A percentile compares a stretch with the other conserved stretches of the same genome.
phyloP scores from a whole-genome alignment of 2,888 invertebrate genomes.

The Leptopterna dolabrata region DNA sequence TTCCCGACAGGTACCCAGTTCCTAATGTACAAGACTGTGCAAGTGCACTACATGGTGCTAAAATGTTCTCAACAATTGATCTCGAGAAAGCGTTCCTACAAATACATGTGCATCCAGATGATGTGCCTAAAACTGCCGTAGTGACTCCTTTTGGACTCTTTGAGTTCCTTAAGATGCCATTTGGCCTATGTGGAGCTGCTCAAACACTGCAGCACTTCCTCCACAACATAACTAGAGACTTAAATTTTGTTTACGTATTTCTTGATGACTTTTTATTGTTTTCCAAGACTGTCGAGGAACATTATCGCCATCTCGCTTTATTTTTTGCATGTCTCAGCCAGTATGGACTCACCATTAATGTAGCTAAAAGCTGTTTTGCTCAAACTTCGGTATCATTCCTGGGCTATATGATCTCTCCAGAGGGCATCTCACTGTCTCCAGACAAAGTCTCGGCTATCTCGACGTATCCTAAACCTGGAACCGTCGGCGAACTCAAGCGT shows the following conservation, averaged over 20 bases:
- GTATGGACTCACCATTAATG: conserved; percentile 36
- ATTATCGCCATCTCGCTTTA: conserved; percentile 26
- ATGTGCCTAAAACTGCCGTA: conserved; percentile 37
- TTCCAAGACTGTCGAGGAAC: conserved; percentile 42
- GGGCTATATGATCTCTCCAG: not conserved
- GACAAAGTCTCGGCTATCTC: conserved; percentile 59
- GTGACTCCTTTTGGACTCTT: conserved; percentile 64
- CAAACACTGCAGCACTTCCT: conserved; percentile 63
- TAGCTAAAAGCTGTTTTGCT: conserved; percentile 38
- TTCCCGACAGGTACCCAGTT: conserved; percentile 64
- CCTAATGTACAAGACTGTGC: conserved; percentile 49
- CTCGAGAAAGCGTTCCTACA: not conserved
- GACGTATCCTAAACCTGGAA: conserved; percentile 61
- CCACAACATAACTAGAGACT: conserved; percentile 57
- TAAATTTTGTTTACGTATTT: conserved; percentile 60
- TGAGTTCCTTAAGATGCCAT: conserved; percentile 59
- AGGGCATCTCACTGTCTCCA: conserved; percentile 42
- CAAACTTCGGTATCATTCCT: conserved; percentile 14
- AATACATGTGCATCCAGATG: not conserved
- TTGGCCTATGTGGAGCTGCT: conserved; percentile 61
- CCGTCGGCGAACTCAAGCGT: conserved; percentile 63
- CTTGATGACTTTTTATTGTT: conserved; percentile 61
- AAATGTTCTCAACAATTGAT: conserved; percentile 44
- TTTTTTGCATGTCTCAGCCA: conserved; percentile 26
- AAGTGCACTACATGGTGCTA: conserved; percentile 60